Percentiles rank a stretch among this genome's conserved stretches.
phyloP scores from a whole-genome alignment of 2,888 invertebrate genomes.

The Brachylomia viminalis region DNA sequence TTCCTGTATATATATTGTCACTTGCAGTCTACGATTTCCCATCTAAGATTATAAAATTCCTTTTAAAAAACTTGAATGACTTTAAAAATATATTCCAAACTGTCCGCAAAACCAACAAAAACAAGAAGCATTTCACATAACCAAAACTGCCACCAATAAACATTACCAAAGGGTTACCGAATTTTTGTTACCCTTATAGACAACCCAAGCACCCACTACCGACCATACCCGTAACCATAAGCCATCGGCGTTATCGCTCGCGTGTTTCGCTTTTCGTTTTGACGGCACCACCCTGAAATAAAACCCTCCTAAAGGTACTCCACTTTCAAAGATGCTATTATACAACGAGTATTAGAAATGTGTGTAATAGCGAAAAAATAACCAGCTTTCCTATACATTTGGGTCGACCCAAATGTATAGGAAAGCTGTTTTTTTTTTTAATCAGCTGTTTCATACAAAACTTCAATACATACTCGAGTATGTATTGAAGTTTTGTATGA shows the following conservation, averaged over 20 bases:
- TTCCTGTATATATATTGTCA: no score
- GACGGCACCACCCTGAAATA: conserved; percentile 45
- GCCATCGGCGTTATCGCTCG: conserved; percentile 52
- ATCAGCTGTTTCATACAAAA: no score
- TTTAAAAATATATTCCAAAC: not conserved
- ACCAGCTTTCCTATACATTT: no score
- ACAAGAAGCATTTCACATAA: not conserved
- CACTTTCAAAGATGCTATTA: conserved; percentile 56
- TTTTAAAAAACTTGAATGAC: not conserved
- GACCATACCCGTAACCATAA: conserved; percentile 54
- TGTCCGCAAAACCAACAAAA: conserved; percentile 3
- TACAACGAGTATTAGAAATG: not conserved
- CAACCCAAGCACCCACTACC: conserved; percentile 42
- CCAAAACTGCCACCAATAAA: conserved; percentile 49
- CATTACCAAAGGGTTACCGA: conserved; percentile 57
- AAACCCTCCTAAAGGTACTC: conserved; percentile 49
- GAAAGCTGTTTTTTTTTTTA: no score
- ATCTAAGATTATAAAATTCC: not conserved
- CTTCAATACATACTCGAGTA: no score
- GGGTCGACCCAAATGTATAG: no score
- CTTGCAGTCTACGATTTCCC: not conserved
- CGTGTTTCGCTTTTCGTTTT: conserved; percentile 61
- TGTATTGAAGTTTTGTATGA: no score
- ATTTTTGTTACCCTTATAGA: conserved; percentile 59
- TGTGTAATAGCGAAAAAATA: no score